A percentile compares a stretch with the other conserved stretches of the same genome.
Evolutionary conservation across 2,888 invertebrate species (phyloP).

Genomic region (Hanleya hanleyi): DNA sequence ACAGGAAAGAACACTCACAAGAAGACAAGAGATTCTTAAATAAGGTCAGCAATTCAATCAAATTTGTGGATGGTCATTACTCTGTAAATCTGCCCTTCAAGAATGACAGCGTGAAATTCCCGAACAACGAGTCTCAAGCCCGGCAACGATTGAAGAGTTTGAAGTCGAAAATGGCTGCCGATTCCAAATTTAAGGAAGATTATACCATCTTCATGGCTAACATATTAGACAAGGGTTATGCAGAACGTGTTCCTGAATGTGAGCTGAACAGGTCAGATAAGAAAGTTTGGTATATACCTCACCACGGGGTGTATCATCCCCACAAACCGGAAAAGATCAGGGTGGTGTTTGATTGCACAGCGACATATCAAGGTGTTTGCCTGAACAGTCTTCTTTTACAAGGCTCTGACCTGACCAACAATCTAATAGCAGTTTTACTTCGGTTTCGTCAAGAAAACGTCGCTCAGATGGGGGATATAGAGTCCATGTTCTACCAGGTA

Average conservation of each 20-base stretch:
- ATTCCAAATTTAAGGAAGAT: not conserved
- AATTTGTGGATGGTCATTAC: conserved; percentile 23
- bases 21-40: conserved; percentile 28
- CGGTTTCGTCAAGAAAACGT: not conserved
- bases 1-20: conserved; percentile 22
- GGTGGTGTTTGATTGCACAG: conserved; percentile 2
- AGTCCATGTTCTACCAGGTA: conserved; percentile 1
- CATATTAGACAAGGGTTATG: conserved; percentile 7
- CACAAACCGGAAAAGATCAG: conserved; percentile 7
- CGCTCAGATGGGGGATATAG: not conserved
- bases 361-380: not conserved
- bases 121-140: conserved; percentile 10
- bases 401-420: not conserved
- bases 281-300: conserved; percentile 11
- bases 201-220: conserved; percentile 11
- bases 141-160: conserved; percentile 10
- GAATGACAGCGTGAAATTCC: conserved; percentile 5
- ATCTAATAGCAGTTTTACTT: not conserved
- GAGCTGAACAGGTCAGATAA: not conserved
- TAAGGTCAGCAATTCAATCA: conserved; percentile 15
- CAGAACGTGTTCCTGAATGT: not conserved
- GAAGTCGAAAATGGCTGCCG: not conserved
- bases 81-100: conserved; percentile 21
- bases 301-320: conserved; percentile 7
- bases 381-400: not conserved